These are phyloP conservation scores for Phalera bucephala DNA, from an alignment of 2,888 invertebrate genomes.

Conservation along the genomic window DNA sequence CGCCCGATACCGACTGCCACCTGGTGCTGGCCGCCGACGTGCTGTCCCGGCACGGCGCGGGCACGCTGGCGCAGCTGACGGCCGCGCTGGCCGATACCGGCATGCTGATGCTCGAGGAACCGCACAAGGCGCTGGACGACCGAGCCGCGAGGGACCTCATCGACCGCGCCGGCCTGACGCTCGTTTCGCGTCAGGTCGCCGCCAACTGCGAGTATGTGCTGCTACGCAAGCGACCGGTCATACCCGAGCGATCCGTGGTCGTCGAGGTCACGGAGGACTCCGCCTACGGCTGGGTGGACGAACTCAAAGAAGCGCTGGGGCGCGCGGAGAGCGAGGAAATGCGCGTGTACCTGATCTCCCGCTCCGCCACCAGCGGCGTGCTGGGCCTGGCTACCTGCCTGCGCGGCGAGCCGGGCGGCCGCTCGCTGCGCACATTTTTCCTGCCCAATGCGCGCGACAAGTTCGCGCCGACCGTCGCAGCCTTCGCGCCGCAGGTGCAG, in stretches of 20 bases:
- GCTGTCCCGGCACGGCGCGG: slow-evolving; percentile 79
- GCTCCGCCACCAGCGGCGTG: slow-evolving; percentile 88
- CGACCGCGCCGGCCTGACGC: slow-evolving; percentile 55
- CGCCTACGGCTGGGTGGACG: slow-evolving; percentile 90
- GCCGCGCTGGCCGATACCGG: slow-evolving; percentile 86
- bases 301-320: slow-evolving; percentile 88
- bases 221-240: slow-evolving; percentile 79
- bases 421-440: slow-evolving; percentile 88
- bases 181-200: slow-evolving; percentile 79
- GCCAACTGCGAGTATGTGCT: slow-evolving; percentile 86
- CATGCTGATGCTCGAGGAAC: slow-evolving; percentile 89
- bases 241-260: slow-evolving; percentile 68
- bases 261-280: slow-evolving; percentile 87
- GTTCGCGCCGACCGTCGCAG: slow-evolving; percentile 82
- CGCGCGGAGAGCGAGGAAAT: slow-evolving; percentile 83
- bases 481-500: slow-evolving; percentile 85
- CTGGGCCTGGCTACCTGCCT: slow-evolving; percentile 96
- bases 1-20: slow-evolving; percentile 86
- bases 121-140: slow-evolving; percentile 64
- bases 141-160: slow-evolving; percentile 59
- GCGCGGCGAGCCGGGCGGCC: slow-evolving; percentile 93
- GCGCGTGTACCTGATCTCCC: slow-evolving; percentile 87
- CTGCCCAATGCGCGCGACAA: slow-evolving; percentile 85
- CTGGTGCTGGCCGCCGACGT: slow-evolving; percentile 87
- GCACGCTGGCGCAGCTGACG: slow-evolving; percentile 81